Conservation (phyloP, 2,888 invertebrate genomes). For the Creontiades dilutus region DNA sequence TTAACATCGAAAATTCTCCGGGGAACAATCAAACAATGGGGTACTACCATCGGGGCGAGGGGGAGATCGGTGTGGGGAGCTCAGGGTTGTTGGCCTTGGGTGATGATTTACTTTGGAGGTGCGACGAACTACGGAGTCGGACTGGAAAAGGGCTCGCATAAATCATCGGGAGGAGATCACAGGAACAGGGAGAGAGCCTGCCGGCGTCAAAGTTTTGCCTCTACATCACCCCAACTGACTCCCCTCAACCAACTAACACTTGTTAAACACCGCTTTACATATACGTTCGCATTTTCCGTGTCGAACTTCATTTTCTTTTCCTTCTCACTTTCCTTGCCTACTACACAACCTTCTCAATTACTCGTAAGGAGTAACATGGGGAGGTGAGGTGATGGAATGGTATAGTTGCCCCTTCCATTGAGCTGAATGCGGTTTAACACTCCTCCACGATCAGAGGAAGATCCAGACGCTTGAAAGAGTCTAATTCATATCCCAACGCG, state of each 20-base stretch:
- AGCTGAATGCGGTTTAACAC: too few relatives aligned
- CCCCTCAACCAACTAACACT: neutral
- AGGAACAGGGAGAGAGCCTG: neutral
- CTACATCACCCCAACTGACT: neutral
- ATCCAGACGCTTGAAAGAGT: too few relatives aligned
- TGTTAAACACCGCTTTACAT: conserved; percentile 39
- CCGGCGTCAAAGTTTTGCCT: conserved; percentile 3
- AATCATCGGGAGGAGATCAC: conserved; percentile 30
- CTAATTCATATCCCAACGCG: too few relatives aligned
- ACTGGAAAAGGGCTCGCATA: neutral
- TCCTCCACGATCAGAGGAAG: too few relatives aligned
- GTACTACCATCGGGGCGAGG: neutral
- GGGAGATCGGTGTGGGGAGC: neutral
- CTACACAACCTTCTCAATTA: too few relatives aligned
- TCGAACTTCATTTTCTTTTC: neutral
- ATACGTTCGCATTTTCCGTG: neutral
- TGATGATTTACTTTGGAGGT: conserved; percentile 32
- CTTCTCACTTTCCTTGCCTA: neutral
- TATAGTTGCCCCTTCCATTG: too few relatives aligned
- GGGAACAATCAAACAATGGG: conserved; percentile 27
- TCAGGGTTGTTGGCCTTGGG: neutral
- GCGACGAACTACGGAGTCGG: neutral
- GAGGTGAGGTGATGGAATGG: too few relatives aligned
- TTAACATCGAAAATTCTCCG: conserved; percentile 23
- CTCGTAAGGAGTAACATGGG: too few relatives aligned